A percentile compares a stretch with the other conserved stretches of the same genome.
Evolutionary conservation across 2,113 vertebrate species (phyloP).

Genomic region (Excalfactoria chinensis): DNA sequence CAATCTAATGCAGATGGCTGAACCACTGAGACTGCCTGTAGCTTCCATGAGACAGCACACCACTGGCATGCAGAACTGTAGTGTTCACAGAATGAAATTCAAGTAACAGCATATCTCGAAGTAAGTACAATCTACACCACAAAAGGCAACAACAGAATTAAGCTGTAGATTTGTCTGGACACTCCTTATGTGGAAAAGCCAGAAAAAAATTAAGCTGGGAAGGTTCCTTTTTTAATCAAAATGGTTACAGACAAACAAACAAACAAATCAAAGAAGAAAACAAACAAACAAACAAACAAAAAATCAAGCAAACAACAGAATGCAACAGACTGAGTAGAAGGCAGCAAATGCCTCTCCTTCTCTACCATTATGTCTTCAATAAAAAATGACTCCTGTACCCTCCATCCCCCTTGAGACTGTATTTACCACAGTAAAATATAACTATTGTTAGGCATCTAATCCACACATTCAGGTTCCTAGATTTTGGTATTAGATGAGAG

Average conservation of each 20-base stretch:
- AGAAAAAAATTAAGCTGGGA: not conserved
- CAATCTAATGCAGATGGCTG: conserved; percentile 34
- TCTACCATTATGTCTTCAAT: conserved; percentile 30
- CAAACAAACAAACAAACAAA: not conserved
- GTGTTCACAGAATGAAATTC: conserved; percentile 50
- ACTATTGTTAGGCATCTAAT: conserved; percentile 63
- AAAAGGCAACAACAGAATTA: conserved; percentile 64
- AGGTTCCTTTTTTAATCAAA: conserved; percentile 66
- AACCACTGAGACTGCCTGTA: conserved; percentile 65
- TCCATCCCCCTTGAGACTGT: conserved; percentile 34
- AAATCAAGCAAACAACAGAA: not conserved
- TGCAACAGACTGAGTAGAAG: conserved; percentile 71
- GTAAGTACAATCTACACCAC: conserved; percentile 66
- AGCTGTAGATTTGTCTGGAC: conserved; percentile 59
- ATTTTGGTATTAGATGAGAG: conserved; percentile 54
- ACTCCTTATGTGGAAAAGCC: conserved; percentile 45
- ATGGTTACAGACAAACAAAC: not conserved
- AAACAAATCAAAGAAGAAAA: not conserved
- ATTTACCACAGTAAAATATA: conserved; percentile 49
- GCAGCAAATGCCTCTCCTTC: conserved; percentile 65
- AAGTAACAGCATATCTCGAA: conserved; percentile 61
- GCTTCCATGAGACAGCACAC: conserved; percentile 53
- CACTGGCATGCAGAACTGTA: conserved; percentile 71
- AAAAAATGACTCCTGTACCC: conserved; percentile 36
- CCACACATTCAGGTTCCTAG: conserved; percentile 54